phyloP scores from a whole-genome alignment of 1,140 invertebrate genomes.

The Aphidius ervi region DNA sequence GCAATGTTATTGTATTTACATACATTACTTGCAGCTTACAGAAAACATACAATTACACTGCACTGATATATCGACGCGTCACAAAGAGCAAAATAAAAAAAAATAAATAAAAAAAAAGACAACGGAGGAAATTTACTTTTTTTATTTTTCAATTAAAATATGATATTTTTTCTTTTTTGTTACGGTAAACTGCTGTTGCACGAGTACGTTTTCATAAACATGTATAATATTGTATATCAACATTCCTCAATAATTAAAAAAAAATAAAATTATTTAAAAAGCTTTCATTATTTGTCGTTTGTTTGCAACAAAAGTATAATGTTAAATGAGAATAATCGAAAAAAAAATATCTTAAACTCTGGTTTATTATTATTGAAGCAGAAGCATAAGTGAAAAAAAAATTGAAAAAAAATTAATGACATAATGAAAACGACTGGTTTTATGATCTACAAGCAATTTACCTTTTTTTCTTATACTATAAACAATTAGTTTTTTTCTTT shows the following conservation, averaged over 20 bases:
- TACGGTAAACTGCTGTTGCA: neutral
- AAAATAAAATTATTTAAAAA: constrained; percentile 12
- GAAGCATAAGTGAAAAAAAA: constrained; percentile 16
- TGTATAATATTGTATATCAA: neutral
- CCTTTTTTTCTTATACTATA: too few relatives aligned
- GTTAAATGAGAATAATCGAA: neutral
- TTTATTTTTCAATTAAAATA: neutral
- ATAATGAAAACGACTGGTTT: neutral
- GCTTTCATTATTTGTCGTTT: constrained; percentile 15
- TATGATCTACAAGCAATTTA: neutral
- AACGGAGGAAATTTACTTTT: too few relatives aligned
- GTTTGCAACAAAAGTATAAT: neutral
- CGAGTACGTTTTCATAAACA: neutral
- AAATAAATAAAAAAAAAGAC: neutral
- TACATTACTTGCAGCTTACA: neutral
- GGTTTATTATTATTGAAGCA: constrained; percentile 8
- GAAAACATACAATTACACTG: neutral
- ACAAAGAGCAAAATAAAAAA: constrained; percentile 13
- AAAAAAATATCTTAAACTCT: constrained; percentile 6
- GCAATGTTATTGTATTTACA: too few relatives aligned
- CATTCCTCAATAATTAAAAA: constrained; percentile 11
- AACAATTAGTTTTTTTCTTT: too few relatives aligned
- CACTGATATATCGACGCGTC: constrained; percentile 15
- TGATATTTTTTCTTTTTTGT: neutral
- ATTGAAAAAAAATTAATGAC: constrained; percentile 2